Evolutionary conservation across 2,797 vertebrate species (phyloP), one percentile per base, ranked within the genome.

Genomic region (Enteromius treurensis): DNA sequence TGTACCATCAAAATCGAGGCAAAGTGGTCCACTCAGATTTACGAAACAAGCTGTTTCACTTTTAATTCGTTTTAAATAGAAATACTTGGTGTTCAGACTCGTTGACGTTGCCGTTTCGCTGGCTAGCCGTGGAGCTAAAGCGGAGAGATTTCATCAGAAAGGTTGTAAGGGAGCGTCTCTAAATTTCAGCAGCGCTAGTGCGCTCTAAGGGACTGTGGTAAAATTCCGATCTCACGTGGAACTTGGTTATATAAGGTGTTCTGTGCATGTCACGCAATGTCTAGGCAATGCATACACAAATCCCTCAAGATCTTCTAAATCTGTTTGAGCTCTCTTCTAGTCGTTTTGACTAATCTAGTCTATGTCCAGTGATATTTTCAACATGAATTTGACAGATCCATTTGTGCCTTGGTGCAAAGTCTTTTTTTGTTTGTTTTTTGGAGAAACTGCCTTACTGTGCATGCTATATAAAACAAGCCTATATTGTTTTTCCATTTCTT

Each of bases 121-220:
- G 19, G 62, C 82, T 74, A 85, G 80, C 73, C 78, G 75, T 17
- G 17, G 49, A 81, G 68, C 82, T 83, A 84, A 81, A 83, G 73
- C 34, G 29, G 62, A 58, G 85, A 81, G 92, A 94, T 96, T 95
- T 95, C 95, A 94, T 96, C 95, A 95, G 95, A 94, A 89, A 1
- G 11, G 26, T 15, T 34, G n/a, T n/a, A 6, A 91, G 91, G 91
- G 91, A 92, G 69, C 83, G 90, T 89, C 87, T 14, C 13, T 15
- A 87, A 88, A 34, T 21, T 82, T n/a, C 62, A n/a, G n/a, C 0
- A 45, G 3, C 6, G 8, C 34, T 45, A 6, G 9, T 53, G 2
- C 2, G 5, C 11, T 17, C 0, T 23, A 47, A 91, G 93, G 91
- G 91, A 89, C 14, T 77, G 90, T 92, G 86, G n/a, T 34, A 73